phyloP scores from a whole-genome alignment of 2,797 vertebrate species.

The Gymnodraco acuticeps region DNA sequence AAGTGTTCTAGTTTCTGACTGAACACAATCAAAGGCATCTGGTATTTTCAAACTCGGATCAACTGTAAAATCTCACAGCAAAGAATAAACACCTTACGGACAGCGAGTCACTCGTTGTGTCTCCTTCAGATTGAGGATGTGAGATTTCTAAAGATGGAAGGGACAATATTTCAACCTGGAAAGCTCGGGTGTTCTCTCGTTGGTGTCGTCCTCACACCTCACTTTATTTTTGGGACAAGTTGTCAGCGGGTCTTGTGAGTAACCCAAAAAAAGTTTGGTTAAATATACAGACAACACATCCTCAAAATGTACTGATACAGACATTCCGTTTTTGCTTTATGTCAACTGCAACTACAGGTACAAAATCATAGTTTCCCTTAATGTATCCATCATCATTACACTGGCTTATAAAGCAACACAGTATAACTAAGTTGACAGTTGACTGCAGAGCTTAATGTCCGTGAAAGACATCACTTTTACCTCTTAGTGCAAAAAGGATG shows the following conservation, averaged over 20 bases:
- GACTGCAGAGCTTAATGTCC: background rate
- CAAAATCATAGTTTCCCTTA: background rate
- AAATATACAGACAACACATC: background rate
- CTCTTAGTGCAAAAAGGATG: background rate
- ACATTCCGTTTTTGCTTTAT: background rate
- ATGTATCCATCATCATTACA: conserved; percentile 1
- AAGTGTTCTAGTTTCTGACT: conserved; percentile 5
- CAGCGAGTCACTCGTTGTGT: conserved; percentile 34
- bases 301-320: background rate
- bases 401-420: background rate
- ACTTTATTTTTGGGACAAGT: conserved; percentile 61
- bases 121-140: conserved; percentile 43
- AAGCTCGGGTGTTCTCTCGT: conserved; percentile 51
- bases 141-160: conserved; percentile 59
- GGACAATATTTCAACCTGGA: conserved; percentile 51
- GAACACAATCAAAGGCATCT: conserved; percentile 20
- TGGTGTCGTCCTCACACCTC: conserved; percentile 59
- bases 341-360: background rate
- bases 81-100: conserved; percentile 21
- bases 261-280: background rate
- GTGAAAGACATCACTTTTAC: background rate
- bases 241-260: conserved; percentile 16
- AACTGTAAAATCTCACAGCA: conserved; percentile 6
- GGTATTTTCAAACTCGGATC: conserved; percentile 21
- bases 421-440: background rate